Conservation (phyloP, 1,140 invertebrate species). For the Drosophila chauvacae region DNA sequence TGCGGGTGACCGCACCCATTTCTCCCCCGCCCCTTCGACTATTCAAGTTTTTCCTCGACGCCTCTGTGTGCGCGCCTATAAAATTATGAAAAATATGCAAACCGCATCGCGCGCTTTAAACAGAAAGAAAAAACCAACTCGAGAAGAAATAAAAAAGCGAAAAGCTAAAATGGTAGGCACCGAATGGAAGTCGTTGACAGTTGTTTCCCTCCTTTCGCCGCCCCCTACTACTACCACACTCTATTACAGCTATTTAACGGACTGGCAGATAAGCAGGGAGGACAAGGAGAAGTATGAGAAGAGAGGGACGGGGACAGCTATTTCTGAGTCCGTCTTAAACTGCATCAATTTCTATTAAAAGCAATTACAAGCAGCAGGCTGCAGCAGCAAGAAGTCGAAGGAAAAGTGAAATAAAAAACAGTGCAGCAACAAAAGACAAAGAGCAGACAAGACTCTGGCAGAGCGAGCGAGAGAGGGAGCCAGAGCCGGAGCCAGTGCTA, state of each 20-base stretch:
- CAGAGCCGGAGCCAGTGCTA: constrained; percentile 9
- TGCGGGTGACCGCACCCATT: constrained; percentile 76
- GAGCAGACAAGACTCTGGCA: constrained; percentile 47
- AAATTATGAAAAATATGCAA: constrained; percentile 79
- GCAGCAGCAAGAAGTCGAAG: constrained; percentile 43
- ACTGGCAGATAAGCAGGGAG: constrained; percentile 45
- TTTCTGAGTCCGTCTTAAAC: constrained; percentile 57
- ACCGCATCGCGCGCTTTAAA: constrained; percentile 72
- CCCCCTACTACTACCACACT: constrained; percentile 22
- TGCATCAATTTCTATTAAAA: constrained; percentile 82
- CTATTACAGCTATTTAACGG: constrained; percentile 65
- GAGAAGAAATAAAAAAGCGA: constrained; percentile 42
- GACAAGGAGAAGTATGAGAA: constrained; percentile 16
- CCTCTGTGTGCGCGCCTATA: constrained; percentile 28
- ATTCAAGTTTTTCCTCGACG: constrained; percentile 37
- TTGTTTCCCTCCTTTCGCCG: constrained; percentile 18
- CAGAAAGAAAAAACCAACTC: constrained; percentile 23
- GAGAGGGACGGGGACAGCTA: constrained; percentile 26
- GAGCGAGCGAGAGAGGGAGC: constrained; percentile 30
- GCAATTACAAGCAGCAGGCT: constrained; percentile 72
- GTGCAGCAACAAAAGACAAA: constrained; percentile 78
- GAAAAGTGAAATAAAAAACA: constrained; percentile 54
- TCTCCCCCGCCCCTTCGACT: constrained; percentile 30
- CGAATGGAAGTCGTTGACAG: constrained; percentile 61
- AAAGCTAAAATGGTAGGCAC: constrained; percentile 58